Percentiles rank a stretch among this genome's conserved stretches.
These are phyloP conservation scores for Chaetops frenatus DNA, from an alignment of 2,113 vertebrate genomes.

Conservation along the genomic window DNA sequence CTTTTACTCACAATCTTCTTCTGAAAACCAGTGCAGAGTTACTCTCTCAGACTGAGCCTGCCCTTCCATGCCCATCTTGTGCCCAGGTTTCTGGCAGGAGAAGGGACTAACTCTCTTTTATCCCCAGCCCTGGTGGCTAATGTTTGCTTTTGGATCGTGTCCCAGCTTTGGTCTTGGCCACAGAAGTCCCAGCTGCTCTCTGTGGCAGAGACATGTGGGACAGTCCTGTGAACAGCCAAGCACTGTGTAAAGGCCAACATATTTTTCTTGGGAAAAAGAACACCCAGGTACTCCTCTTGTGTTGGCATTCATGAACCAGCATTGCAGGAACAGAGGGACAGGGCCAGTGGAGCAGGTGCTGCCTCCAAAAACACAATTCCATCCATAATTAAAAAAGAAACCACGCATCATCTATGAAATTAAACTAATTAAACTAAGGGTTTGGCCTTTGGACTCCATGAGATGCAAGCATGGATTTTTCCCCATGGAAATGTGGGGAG, in stretches of 20 bases:
- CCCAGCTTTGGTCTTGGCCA: neutral
- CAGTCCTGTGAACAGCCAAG: neutral
- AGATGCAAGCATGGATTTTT: neutral
- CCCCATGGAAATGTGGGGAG: neutral
- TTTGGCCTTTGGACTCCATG: accelerated
- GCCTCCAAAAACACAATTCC: neutral
- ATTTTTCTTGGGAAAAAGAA: neutral
- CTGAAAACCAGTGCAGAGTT: neutral
- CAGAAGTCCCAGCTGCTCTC: neutral
- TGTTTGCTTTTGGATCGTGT: neutral
- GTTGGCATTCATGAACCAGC: neutral
- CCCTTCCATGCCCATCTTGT: neutral
- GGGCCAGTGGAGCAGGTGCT: neutral
- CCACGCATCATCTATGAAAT: neutral
- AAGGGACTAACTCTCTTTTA: neutral
- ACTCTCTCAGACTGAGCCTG: neutral
- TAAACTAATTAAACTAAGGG: neutral
- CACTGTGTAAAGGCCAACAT: accelerated
- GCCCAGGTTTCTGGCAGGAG: neutral
- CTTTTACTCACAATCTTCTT: neutral
- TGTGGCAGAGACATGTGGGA: accelerated
- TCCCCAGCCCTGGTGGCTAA: neutral
- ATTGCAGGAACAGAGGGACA: neutral
- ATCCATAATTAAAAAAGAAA: neutral
- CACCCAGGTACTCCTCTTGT: neutral